Percentiles rank a stretch among this genome's conserved stretches.
Conservation (phyloP, 1,140 invertebrate species). For the Drosophila watanabei region DNA sequence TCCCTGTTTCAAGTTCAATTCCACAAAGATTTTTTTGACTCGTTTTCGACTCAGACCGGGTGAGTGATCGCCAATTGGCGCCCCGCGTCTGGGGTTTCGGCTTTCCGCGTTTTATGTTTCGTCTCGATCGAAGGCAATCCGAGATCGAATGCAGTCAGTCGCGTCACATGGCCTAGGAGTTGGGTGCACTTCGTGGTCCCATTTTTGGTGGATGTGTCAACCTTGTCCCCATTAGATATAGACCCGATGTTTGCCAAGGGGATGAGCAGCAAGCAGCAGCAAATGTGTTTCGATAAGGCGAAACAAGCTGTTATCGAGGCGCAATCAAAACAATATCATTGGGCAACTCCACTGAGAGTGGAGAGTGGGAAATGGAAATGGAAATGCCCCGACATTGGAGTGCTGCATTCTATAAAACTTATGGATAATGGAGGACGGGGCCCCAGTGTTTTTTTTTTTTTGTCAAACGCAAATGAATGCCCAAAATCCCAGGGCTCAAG, state of each 20-base stretch:
- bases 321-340: slow-evolving; percentile 69
- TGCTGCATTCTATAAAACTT: slow-evolving; percentile 26
- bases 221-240: slow-evolving; percentile 74
- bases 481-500: slow-evolving; percentile 38
- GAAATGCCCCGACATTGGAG: slow-evolving; percentile 4
- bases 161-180: not conserved
- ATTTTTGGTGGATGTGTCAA: slow-evolving; percentile 64
- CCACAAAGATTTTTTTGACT: slow-evolving; percentile 6
- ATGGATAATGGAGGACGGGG: slow-evolving; percentile 1
- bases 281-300: slow-evolving; percentile 65
- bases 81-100: slow-evolving; percentile 46
- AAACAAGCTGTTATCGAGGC: slow-evolving; percentile 68
- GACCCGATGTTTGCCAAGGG: slow-evolving; percentile 23
- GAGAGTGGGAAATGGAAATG: slow-evolving; percentile 12
- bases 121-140: slow-evolving; percentile 28
- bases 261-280: slow-evolving; percentile 69
- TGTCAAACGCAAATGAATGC: slow-evolving; percentile 31
- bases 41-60: not conserved
- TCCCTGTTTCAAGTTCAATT: slow-evolving; percentile 30
- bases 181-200: slow-evolving; percentile 50
- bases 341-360: slow-evolving; percentile 6
- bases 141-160: slow-evolving; percentile 30
- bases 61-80: slow-evolving; percentile 22
- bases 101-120: slow-evolving; percentile 53
- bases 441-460: not conserved